Conservation (phyloP, 2,888 invertebrate genomes). For the Marasmarcha lunaedactyla region DNA sequence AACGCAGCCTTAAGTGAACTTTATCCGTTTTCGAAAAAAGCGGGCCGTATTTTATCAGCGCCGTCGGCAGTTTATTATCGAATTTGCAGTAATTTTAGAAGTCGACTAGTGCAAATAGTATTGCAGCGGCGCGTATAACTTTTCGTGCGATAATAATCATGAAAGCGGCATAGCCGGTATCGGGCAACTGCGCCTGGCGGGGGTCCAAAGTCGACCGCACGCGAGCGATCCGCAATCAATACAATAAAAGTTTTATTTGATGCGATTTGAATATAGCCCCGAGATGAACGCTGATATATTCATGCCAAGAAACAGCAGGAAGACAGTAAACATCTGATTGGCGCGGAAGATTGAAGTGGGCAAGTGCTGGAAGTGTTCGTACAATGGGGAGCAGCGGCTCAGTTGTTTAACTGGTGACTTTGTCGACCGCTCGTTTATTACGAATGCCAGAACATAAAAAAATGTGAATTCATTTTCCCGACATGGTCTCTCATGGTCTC, state of each 20-base stretch:
- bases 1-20: no score
- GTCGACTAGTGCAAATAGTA: neutral
- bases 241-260: conserved; percentile 54
- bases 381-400: no score
- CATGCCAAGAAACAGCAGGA: neutral
- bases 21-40: no score
- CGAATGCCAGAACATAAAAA: no score
- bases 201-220: conserved; percentile 22
- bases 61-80: neutral
- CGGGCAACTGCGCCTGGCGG: conserved; percentile 26
- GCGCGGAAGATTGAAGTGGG: no score
- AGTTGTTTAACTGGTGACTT: no score
- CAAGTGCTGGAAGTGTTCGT: no score
- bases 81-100: neutral
- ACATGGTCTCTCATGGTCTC: no score
- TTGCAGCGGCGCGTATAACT: neutral
- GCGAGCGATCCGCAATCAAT: conserved; percentile 38
- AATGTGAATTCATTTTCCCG: no score
- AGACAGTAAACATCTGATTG: no score
- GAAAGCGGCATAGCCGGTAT: conserved; percentile 8
- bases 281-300: neutral
- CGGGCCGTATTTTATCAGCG: no score
- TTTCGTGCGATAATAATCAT: conserved; percentile 1
- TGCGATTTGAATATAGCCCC: conserved; percentile 40
- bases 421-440: no score